Percentiles rank a stretch among this genome's conserved stretches.
phyloP scores from a whole-genome alignment of 2,888 invertebrate species.

The Hypsopygia costalis region DNA sequence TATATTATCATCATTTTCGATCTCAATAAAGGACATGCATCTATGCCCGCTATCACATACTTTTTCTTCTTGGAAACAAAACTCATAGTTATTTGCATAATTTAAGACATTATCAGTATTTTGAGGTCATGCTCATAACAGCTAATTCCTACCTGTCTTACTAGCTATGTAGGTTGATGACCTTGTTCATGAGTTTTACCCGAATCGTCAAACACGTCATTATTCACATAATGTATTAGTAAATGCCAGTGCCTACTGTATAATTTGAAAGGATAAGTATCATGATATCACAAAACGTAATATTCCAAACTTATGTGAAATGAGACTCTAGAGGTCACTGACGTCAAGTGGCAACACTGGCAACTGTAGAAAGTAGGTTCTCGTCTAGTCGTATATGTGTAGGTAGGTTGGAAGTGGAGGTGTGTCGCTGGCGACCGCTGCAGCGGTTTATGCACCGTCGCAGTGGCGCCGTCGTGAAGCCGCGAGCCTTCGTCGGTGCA shows the following conservation, averaged over 20 bases:
- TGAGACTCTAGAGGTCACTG: slow-evolving; percentile 37
- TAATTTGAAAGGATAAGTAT: no score
- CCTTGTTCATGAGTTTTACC: background rate
- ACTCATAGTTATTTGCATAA: no score
- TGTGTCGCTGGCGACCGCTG: slow-evolving; percentile 35
- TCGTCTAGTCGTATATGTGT: slow-evolving; percentile 20
- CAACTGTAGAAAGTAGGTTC: slow-evolving; percentile 47
- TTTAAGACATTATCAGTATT: slow-evolving; percentile 1
- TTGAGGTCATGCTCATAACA: background rate
- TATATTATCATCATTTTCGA: no score
- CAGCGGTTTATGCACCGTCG: no score
- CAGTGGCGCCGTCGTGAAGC: background rate
- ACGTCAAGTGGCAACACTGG: slow-evolving; percentile 32
- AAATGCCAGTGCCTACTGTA: no score
- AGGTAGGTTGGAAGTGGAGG: slow-evolving; percentile 36
- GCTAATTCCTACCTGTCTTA: background rate
- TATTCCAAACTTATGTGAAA: background rate
- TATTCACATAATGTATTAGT: no score
- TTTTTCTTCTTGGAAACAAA: no score
- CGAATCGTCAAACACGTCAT: background rate
- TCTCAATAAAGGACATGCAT: no score
- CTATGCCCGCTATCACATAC: no score
- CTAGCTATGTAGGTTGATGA: background rate
- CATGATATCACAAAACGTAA: no score
- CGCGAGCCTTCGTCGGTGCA: slow-evolving; percentile 19